Evolutionary conservation across 2,888 invertebrate genomes (phyloP), one percentile per base, ranked within the genome.

Genomic region (Chrysomela aeneicollis): DNA sequence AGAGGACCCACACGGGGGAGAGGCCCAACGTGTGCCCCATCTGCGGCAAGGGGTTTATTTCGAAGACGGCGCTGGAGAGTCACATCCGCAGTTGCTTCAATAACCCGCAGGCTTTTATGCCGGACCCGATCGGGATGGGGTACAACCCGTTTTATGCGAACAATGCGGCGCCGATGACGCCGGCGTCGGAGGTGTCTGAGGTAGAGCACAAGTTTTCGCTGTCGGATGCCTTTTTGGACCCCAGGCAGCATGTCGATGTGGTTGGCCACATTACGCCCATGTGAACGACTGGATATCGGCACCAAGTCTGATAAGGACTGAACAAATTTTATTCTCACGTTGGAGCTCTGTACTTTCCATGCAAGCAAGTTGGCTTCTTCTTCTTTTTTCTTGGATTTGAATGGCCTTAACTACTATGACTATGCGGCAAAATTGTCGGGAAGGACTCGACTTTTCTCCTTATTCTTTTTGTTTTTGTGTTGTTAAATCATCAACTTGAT

Each of bases 1-100:
- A 87, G 80, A 84, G 88, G 57, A 86, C 86, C 52, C 87, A 88
- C 79, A 86, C 86, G 0, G 87, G 87, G 0, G 87, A 87, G 81
- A 83, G 86, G 77, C 87, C 88, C 57, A 86, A 87, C 81, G 84
- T 85, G 61, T 81, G 81, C 52, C 76, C 73, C 10, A 73, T 78
- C 35, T 81, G 81, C 63, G 72, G 74, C 15, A 80, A 77, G 66
- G 79, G 78, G 5, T 81, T 79, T 65, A 77, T 78, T 53, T 79
- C 81, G 9, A 80, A 79, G 64, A 78, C 77, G 6, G 78, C 79
- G n/a, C 74, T 79, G 67, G 78, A 81, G 61, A 78, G 76, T 22
- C 81, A 81, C 63, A 76, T 78, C 72, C 79, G 79, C 54, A 77
- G 75, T 53, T 81, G 81, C 60, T 71, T 68, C 42, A 69, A 69